Percentiles rank a stretch among this genome's conserved stretches.
phyloP scores from a whole-genome alignment of 2,888 invertebrate genomes.

The Anodontia alba region DNA sequence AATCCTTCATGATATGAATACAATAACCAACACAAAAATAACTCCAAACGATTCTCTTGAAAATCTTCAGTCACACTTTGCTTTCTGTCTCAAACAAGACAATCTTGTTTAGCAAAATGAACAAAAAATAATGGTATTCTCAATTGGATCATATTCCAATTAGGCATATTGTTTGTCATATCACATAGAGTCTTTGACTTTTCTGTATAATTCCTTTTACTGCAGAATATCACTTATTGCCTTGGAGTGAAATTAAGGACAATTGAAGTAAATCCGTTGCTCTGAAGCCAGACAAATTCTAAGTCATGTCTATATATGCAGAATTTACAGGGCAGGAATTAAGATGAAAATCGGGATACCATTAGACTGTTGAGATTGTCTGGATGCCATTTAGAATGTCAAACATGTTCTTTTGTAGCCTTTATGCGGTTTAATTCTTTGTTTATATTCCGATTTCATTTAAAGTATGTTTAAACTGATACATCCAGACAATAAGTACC shows the following conservation, averaged over 20 bases:
- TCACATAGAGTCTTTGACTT: background rate
- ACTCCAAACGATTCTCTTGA: background rate
- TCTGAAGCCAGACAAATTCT: too few relatives aligned
- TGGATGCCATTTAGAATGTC: too few relatives aligned
- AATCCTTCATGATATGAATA: background rate
- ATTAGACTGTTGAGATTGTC: too few relatives aligned
- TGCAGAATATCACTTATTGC: background rate
- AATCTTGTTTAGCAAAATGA: background rate
- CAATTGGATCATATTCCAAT: background rate
- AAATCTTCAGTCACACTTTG: background rate
- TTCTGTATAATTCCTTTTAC: background rate
- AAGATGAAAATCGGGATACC: too few relatives aligned
- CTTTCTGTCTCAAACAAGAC: background rate
- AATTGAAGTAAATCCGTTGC: background rate
- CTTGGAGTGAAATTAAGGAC: background rate
- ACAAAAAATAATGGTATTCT: background rate
- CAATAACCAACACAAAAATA: background rate
- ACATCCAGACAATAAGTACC: too few relatives aligned
- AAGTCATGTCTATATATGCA: too few relatives aligned
- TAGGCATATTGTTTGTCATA: background rate
- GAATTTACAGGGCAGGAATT: too few relatives aligned
- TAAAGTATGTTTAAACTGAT: too few relatives aligned
- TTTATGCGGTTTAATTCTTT: too few relatives aligned
- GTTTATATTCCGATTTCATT: too few relatives aligned
- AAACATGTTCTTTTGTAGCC: too few relatives aligned